Evolutionary conservation across 2,888 invertebrate genomes (phyloP).

Genomic region (Camponotus fellah): DNA sequence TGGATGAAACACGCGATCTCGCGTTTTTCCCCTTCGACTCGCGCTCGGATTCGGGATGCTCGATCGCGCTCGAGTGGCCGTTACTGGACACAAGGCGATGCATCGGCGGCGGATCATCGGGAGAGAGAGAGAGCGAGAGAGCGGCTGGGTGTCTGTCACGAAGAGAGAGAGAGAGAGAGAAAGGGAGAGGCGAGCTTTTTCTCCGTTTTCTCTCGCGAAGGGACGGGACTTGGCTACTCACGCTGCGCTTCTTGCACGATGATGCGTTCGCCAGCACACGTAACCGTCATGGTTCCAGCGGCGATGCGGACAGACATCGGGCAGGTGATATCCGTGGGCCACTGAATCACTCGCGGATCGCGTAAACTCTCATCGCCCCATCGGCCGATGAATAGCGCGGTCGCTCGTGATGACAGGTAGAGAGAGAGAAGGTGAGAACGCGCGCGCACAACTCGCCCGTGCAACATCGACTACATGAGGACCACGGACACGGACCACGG

Average conservation of each 20-base stretch:
- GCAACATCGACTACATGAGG: conserved; percentile 28
- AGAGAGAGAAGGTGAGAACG: neutral
- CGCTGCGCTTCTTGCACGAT: conserved; percentile 63
- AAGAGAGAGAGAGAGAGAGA: neutral
- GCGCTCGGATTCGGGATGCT: neutral
- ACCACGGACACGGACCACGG: conserved; percentile 20
- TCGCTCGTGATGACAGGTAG: neutral
- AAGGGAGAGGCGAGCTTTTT: neutral
- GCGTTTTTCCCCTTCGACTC: conserved; percentile 1
- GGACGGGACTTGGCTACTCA: conserved; percentile 62
- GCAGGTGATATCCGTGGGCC: conserved; percentile 68
- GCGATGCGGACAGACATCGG: conserved; percentile 42
- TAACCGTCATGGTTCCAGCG: conserved; percentile 70
- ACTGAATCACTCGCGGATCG: conserved; percentile 77
- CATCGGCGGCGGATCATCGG: neutral
- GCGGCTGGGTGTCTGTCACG: too few species aligned
- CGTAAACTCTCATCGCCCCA: conserved; percentile 70
- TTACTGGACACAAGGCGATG: neutral
- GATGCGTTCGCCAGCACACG: conserved; percentile 56
- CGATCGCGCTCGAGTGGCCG: neutral
- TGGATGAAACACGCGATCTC: conserved; percentile 45
- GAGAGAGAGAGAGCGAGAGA: neutral
- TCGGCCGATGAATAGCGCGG: conserved; percentile 60
- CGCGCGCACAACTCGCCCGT: conserved; percentile 58
- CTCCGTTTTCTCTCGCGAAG: conserved; percentile 20